Percentiles rank a stretch among this genome's conserved stretches.
These are phyloP conservation scores for Orchesella cincta DNA, from an alignment of 1,140 invertebrate species.

Conservation along the genomic window DNA sequence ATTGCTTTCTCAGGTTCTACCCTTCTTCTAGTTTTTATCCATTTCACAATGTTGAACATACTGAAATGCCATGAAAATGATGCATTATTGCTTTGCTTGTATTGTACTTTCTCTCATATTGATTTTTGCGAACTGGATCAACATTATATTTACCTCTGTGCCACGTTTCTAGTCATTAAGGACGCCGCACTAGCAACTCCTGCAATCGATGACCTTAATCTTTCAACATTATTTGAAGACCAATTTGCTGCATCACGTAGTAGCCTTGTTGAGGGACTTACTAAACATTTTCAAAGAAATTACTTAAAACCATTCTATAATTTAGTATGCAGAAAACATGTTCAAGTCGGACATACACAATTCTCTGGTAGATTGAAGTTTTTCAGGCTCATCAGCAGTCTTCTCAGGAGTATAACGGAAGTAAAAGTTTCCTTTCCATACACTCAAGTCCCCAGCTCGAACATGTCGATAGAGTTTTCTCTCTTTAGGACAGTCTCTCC, in stretches of 20 bases:
- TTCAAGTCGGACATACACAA: neutral
- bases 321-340: too few relatives aligned
- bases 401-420: slow-evolving; percentile 1
- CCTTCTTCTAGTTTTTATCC: neutral
- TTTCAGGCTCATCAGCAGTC: neutral
- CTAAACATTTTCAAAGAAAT: neutral
- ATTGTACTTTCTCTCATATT: neutral
- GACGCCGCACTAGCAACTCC: neutral
- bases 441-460: neutral
- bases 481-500: neutral
- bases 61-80: neutral
- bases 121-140: neutral
- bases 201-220: neutral
- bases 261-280: neutral
- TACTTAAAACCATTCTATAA: too few relatives aligned
- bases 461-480: neutral
- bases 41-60: neutral
- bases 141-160: neutral
- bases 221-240: neutral
- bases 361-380: neutral
- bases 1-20: neutral
- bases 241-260: neutral
- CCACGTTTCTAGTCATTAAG: neutral
- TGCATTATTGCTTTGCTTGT: neutral
- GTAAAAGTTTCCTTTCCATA: slow-evolving; percentile 4